Evolutionary conservation across 2,797 vertebrate genomes (phyloP).

Genomic region (Lagorchestes hirsutus): DNA sequence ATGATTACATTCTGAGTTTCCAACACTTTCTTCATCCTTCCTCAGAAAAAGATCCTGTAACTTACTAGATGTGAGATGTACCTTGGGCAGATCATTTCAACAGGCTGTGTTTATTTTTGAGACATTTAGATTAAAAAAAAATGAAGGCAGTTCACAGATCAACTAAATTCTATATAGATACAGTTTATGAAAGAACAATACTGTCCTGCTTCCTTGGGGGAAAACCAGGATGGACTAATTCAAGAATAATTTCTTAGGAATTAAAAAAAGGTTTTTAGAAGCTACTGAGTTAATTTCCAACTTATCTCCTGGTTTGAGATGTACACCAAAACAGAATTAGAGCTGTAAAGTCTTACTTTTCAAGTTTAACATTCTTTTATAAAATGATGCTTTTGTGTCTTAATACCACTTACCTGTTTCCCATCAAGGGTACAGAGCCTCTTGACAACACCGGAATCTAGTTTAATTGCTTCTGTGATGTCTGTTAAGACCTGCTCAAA

Average conservation of each 20-base stretch:
- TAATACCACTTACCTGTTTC: slow-evolving; percentile 91
- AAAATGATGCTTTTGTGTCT: background rate
- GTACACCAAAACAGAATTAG: background rate
- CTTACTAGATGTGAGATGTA: background rate
- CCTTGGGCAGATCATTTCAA: background rate
- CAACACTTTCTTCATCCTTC: background rate
- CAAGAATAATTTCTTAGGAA: background rate
- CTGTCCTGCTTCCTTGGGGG: background rate
- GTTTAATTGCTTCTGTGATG: slow-evolving; percentile 98
- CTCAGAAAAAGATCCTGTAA: background rate
- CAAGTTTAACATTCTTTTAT: background rate
- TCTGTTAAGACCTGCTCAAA: slow-evolving; percentile 98
- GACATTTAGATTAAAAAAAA: background rate
- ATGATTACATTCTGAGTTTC: background rate
- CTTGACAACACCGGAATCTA: slow-evolving; percentile 97
- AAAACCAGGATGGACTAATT: background rate
- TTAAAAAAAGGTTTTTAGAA: background rate
- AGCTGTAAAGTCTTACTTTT: background rate
- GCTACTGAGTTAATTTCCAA: background rate
- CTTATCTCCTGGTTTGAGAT: background rate
- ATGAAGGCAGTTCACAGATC: background rate
- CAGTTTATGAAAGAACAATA: background rate
- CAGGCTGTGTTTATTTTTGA: background rate
- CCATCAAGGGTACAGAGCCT: slow-evolving; percentile 97
- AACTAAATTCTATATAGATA: background rate